Base-by-base conservation (phyloP, 2,888 invertebrate genomes). In the Drosophila monieri region DNA sequence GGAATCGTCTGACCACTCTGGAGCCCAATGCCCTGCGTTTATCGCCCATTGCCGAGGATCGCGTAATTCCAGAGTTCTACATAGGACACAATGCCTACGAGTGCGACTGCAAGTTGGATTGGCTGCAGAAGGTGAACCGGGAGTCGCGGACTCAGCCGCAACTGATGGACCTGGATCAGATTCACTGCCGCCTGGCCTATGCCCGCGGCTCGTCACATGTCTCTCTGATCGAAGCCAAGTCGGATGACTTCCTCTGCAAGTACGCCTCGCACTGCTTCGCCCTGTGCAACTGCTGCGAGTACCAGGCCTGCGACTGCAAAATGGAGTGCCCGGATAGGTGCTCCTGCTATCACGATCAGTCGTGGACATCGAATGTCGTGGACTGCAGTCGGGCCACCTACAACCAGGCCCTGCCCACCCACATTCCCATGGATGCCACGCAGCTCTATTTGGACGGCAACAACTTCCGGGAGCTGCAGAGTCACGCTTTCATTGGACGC, bases 271-370 rank as follows among this genome's bases (percentile, higher is more conserved):
- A 98, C 91, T 98, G 98, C 93, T 98, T 97, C 92, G 96, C 97
- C 5, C 93, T 97, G 78, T 98, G 98, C 91, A 97, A 97, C 91
- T 98, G 98, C 93, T 98, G 98, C 92, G 98, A 98, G 92, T 98
- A 97, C 92, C 97, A 97, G 92, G 97, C 97, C 56, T 98, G 98
- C 93, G 98, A 98, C 92, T 98, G 98, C 93, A 97, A 98, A 93
- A 98, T 98, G 96, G 97, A 96, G 86, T 98, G 98, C 91, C 98
- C 98, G 53, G 94, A 94, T 67, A 96, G 97, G 90, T 98, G 98
- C 93, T 95, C 96, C 76, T 98, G 98, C 91, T 98, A 97, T 93
- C 97, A 97, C 92, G 98, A 98, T 92, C 96, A 97, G 89, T 95
- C 96, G 72, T 98, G 98, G 97, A 95, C 96, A 53, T 96, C 97